A percentile compares a stretch with the other conserved stretches of the same genome.
Conservation (phyloP, 1,140 invertebrate species). For the Meloidogyne chitwoodi region DNA sequence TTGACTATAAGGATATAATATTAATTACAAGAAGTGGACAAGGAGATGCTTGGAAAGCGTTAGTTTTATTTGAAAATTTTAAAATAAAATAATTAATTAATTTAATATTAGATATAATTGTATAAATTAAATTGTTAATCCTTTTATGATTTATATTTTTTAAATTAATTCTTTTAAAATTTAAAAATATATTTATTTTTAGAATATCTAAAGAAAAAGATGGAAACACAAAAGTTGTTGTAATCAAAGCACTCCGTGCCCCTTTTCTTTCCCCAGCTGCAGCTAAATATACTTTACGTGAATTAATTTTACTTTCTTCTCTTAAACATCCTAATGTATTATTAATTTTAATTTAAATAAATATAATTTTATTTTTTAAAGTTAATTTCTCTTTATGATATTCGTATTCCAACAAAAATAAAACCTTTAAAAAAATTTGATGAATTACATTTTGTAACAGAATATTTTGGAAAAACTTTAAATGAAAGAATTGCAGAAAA, state of each 20-base stretch:
- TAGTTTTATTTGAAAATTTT: neutral
- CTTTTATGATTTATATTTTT: too few species aligned
- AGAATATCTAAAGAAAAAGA: conserved; percentile 10
- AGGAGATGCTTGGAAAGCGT: conserved; percentile 20
- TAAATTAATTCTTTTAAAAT: neutral
- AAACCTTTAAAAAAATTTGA: conserved; percentile 21
- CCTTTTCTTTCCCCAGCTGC: conserved; percentile 16
- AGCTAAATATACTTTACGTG: conserved; percentile 18
- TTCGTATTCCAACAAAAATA: conserved; percentile 8
- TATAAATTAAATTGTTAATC: too few species aligned
- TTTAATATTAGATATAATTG: too few species aligned
- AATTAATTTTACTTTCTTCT: conserved; percentile 6
- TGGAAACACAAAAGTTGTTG: conserved; percentile 8
- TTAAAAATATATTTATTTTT: neutral
- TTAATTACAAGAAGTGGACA: conserved; percentile 11
- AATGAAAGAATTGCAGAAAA: conserved; percentile 9
- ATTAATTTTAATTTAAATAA: neutral
- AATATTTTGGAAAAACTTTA: conserved; percentile 22
- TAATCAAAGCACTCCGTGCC: conserved; percentile 9
- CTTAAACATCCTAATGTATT: conserved; percentile 20
- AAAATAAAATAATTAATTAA: too few species aligned
- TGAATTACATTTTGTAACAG: conserved; percentile 15
- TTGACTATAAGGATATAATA: neutral
- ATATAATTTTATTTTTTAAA: neutral
- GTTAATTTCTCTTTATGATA: conserved; percentile 15